Percentiles rank a stretch among this genome's conserved stretches.
Evolutionary conservation across 2,888 invertebrate genomes (phyloP).

Genomic region (Hipparchia semele): DNA sequence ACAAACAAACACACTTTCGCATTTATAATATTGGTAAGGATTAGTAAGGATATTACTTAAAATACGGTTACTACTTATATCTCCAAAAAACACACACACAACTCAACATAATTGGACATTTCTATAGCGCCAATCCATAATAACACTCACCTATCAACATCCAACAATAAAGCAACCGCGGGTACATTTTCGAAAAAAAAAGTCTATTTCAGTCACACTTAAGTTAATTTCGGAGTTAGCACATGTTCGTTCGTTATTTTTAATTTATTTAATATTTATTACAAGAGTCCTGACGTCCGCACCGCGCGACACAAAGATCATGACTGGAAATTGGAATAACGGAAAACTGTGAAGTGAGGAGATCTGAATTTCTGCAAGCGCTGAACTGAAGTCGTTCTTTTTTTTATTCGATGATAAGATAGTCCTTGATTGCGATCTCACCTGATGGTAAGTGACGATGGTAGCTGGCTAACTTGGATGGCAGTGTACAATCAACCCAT

Average conservation of each 20-base stretch:
- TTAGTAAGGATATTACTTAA: too few relatives aligned
- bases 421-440: too few relatives aligned
- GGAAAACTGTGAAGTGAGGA: background rate
- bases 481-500: too few relatives aligned
- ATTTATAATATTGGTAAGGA: too few relatives aligned
- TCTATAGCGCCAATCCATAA: background rate
- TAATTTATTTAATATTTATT: background rate
- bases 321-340: background rate
- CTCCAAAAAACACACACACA: too few relatives aligned
- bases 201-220: constrained; percentile 20
- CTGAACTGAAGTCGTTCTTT: constrained; percentile 12
- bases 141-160: constrained; percentile 10
- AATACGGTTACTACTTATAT: too few relatives aligned
- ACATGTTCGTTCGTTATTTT: constrained; percentile 19
- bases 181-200: constrained; percentile 18
- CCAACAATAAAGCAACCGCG: constrained; percentile 16
- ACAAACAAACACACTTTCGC: too few relatives aligned
- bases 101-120: background rate
- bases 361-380: constrained; percentile 10
- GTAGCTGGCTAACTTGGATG: too few relatives aligned
- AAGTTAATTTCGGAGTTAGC: constrained; percentile 9
- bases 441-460: too few relatives aligned
- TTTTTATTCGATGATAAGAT: background rate
- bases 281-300: background rate
- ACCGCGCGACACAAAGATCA: background rate